A percentile compares a stretch with the other conserved stretches of the same genome.
phyloP scores from a whole-genome alignment of 2,113 vertebrate species.

The Circaetus gallicus region DNA sequence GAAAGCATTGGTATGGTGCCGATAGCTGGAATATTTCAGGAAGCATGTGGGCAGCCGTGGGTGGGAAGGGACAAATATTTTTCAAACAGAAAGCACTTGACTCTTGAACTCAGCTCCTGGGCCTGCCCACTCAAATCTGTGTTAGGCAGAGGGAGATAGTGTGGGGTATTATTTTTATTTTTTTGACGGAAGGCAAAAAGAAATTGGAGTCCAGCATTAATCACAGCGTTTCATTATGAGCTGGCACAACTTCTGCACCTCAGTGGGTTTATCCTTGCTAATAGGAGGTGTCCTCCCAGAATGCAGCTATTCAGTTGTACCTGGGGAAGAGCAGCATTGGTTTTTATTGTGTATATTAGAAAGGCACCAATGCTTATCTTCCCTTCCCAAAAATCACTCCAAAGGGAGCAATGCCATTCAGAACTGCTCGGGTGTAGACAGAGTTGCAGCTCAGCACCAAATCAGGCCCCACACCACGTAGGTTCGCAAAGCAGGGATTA shows the following conservation, averaged over 20 bases:
- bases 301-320: not conserved
- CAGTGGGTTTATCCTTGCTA: not conserved
- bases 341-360: not conserved
- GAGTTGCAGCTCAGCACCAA: not conserved
- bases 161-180: not conserved
- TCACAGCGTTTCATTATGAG: not conserved
- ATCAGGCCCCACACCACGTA: accelerated
- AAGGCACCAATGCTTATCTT: not conserved
- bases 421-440: not conserved
- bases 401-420: not conserved
- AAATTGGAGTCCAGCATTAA: not conserved
- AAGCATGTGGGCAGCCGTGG: not conserved
- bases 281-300: not conserved
- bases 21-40: not conserved
- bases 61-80: slow-evolving; percentile 46
- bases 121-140: slow-evolving; percentile 10
- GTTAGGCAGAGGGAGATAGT: not conserved
- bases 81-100: slow-evolving; percentile 31
- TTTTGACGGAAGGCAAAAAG: not conserved
- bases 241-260: not conserved
- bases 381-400: not conserved
- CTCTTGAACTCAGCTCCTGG: slow-evolving; percentile 15
- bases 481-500: not conserved
- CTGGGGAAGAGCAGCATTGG: not conserved
- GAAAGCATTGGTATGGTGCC: not conserved